phyloP scores from a whole-genome alignment of 2,888 invertebrate genomes.

The Andrena chrysosceles region DNA sequence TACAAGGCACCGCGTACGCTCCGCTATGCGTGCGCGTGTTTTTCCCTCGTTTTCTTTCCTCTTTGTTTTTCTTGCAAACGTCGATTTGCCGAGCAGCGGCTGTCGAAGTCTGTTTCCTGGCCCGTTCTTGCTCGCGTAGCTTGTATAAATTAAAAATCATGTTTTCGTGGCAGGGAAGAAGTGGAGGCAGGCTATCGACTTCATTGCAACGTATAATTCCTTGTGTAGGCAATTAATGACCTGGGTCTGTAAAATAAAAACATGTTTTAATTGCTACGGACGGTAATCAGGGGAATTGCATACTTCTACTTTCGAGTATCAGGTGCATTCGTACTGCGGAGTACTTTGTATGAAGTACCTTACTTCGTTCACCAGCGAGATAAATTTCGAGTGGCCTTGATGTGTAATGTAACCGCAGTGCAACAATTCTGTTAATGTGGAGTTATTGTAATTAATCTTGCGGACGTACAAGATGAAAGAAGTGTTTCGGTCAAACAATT shows the following conservation, averaged over 20 bases:
- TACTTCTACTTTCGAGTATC: slow-evolving; percentile 9
- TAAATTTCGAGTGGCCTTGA: slow-evolving; percentile 24
- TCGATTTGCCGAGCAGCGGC: slow-evolving; percentile 13
- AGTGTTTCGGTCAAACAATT: not conserved
- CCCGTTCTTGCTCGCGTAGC: slow-evolving; percentile 2
- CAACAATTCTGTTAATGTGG: slow-evolving; percentile 2
- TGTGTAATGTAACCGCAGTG: not conserved
- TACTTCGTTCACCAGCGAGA: slow-evolving; percentile 18
- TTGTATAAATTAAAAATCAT: slow-evolving; percentile 41
- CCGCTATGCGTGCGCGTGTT: not conserved
- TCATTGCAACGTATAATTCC: slow-evolving; percentile 40
- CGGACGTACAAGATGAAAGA: not conserved
- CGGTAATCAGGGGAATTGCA: slow-evolving; percentile 45
- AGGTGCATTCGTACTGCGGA: slow-evolving; percentile 3
- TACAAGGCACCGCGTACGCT: not conserved
- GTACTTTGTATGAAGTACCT: slow-evolving; percentile 2
- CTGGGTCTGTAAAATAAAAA: slow-evolving; percentile 27
- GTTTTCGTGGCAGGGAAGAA: slow-evolving; percentile 24
- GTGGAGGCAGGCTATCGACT: slow-evolving; percentile 27
- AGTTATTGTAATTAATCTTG: slow-evolving; percentile 11
- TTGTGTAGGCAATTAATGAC: slow-evolving; percentile 23
- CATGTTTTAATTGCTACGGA: slow-evolving; percentile 18
- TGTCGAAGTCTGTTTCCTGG: slow-evolving; percentile 1
- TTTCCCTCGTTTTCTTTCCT: slow-evolving; percentile 13
- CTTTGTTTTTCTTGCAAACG: not conserved